A percentile compares a stretch with the other conserved stretches of the same genome.
phyloP scores from a whole-genome alignment of 2,888 invertebrate species.

The Helleia helle region DNA sequence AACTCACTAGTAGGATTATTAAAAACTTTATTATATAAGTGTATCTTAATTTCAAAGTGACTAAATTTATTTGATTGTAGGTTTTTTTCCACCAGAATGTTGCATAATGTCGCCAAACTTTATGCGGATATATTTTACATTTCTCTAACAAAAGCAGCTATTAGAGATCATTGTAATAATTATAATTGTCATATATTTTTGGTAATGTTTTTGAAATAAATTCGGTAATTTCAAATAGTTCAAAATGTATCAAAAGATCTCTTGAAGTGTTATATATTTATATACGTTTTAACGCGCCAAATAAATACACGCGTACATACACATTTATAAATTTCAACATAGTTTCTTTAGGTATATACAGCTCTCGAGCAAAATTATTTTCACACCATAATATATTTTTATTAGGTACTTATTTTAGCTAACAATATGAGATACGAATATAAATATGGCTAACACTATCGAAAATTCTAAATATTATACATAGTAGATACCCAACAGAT shows the following conservation, averaged over 20 bases:
- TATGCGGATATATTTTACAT: no score
- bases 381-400: conserved; percentile 23
- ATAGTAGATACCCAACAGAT: conserved; percentile 28
- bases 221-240: no score
- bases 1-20: neutral
- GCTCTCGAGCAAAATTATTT: conserved; percentile 21
- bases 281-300: conserved; percentile 3
- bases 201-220: no score
- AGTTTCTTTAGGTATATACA: conserved; percentile 22
- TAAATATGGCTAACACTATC: conserved; percentile 51
- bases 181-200: no score
- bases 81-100: no score
- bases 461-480: conserved; percentile 50
- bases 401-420: conserved; percentile 56
- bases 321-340: conserved; percentile 13
- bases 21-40: no score
- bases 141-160: no score
- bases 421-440: conserved; percentile 57
- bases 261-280: neutral
- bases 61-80: no score
- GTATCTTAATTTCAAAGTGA: no score
- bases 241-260: neutral
- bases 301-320: conserved; percentile 10
- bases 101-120: no score
- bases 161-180: no score